Base-by-base conservation (phyloP, 2,113 vertebrate species). In the Pongo abelii region DNA sequence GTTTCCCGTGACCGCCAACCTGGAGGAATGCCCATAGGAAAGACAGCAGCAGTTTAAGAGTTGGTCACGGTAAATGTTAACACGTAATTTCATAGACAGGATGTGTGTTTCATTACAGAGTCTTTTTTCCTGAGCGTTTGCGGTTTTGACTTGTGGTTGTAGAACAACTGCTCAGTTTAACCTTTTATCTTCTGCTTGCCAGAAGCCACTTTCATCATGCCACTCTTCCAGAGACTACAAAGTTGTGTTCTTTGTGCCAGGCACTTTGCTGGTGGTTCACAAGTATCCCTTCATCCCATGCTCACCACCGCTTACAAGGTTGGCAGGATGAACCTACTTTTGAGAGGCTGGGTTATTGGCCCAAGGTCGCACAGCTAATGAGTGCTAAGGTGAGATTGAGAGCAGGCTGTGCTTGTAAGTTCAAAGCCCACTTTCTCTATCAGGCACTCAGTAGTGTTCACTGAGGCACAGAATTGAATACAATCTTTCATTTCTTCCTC, bases 71-170 rank as follows among this genome's bases (percentile, higher is more conserved):
- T 23, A 52, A 72, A 43, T 2, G 17, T 46, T 77, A 59, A 25
- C 55, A 25, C 5, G 43, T 48, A 16, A 0, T 59, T 72, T 89
- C 46, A 40, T 10, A 80, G 80, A 48, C 77, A 70, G 96, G 81
- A 75, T 84, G 16, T 87, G 4, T 48, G 7, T 38, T 35, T 38
- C 23, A 2, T 89, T 83, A 61, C 13, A 70, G 25, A 35, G 27
- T 55, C 52, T 57, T 91, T 83, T 46, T 91, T 61, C 80, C 84
- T 90, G 69, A 84, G 61, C 52, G 12, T 85, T 83, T 80, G 92
- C 0, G 75, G 89, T 95, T 97, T 90, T 69, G 40, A 32, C 92
- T 84, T 52, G 80, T 30, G 67, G 84, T 80, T 57, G 59, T 46
- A 35, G 69, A 84, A 35, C 48, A 84, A 25, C 61, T 40, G 38